Conservation (phyloP, 2,113 vertebrate species). For the Rhinogobius similis region DNA sequence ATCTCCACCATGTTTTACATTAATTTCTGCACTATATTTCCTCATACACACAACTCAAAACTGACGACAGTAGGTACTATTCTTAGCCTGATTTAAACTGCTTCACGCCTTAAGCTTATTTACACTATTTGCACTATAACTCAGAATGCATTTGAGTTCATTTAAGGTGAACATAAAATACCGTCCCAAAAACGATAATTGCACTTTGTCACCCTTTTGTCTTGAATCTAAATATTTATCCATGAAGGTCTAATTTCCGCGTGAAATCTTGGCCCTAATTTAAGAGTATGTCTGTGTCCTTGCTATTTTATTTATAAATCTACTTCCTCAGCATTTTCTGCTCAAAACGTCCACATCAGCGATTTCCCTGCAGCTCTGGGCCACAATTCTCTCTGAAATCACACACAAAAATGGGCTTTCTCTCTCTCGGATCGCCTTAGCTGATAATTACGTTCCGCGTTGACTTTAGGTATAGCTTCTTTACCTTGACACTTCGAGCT, state of each 20-base stretch:
- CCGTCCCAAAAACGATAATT: no score
- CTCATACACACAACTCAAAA: no score
- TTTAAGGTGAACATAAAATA: no score
- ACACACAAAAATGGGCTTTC: neutral
- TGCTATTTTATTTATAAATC: neutral
- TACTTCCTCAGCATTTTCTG: neutral
- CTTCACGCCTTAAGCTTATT: no score
- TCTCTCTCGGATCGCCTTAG: neutral
- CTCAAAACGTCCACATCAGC: neutral
- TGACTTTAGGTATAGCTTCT: neutral
- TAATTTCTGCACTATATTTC: no score
- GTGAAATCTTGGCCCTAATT: neutral
- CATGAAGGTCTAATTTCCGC: neutral
- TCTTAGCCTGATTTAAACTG: no score
- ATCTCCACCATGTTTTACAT: no score
- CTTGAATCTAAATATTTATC: neutral
- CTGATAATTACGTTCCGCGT: neutral
- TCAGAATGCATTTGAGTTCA: neutral
- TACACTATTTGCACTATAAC: neutral
- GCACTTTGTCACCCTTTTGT: no score
- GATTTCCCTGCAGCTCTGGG: neutral
- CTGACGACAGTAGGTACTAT: no score
- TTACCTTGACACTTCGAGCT: neutral
- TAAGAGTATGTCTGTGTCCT: neutral
- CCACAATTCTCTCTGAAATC: neutral